Base-by-base conservation (phyloP, 2,113 vertebrate genomes). In the Atlantisia rogersi region DNA sequence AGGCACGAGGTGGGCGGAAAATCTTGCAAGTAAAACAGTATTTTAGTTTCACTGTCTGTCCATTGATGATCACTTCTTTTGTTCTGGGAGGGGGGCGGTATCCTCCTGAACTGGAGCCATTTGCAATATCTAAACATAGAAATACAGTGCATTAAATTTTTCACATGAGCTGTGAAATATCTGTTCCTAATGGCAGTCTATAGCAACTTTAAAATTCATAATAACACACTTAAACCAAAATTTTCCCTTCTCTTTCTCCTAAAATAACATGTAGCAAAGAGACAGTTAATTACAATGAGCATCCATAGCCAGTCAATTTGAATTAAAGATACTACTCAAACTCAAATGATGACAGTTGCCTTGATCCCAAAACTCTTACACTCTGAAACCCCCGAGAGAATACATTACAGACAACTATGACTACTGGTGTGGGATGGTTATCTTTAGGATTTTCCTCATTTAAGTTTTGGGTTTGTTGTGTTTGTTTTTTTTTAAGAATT, bases 21-120 rank as follows among this genome's bases (percentile, higher is more conserved):
- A 99, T 99, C 98, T 99, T 99, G 98, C 99, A 99, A 97, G 99
- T 99, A 97, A 99, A 99, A 98, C 99, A 99, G 77, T 99, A 99
- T 97, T 99, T 99, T 82, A 99, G 98, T 95, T 99, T 99, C 96
- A 99, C 98, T 20, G 99, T 99, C 98, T 99, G 99, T 68, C 99
- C 99, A 69, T 99, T 99, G 97, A 99, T 99, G 93, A 99, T 97
- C 92, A 99, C 98, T 98, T 99, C 99, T 97, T 98, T 99, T 90
- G 99, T 99, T 98, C 99, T 98, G 96, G 99, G 99, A 95, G 99
- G 99, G 28, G 99, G 99, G 69, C 99, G 98, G 97, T 99, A 99
- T 95, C 99, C 99, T 59, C 98, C 98, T 83, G 99, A 98, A 95
- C 98, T 98, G 96, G 98, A 98, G 88, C 99, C 99, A 55, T 99